Percentiles rank a stretch among this genome's conserved stretches.
Conservation (phyloP, 2,797 vertebrate species). For the Alosa sapidissima region DNA sequence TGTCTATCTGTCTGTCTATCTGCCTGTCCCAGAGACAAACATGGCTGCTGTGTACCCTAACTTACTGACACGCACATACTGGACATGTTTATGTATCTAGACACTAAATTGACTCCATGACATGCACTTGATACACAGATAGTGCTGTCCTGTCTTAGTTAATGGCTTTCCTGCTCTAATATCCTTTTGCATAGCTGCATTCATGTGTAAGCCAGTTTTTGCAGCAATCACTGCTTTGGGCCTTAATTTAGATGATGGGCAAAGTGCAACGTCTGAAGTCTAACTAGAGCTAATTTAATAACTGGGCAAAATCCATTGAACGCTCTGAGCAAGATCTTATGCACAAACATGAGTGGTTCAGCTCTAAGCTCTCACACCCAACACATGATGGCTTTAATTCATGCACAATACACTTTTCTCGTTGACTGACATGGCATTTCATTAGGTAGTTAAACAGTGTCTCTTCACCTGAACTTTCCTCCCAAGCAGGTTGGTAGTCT, state of each 20-base stretch:
- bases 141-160: background rate
- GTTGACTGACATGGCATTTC: no score
- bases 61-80: background rate
- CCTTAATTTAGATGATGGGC: background rate
- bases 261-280: no score
- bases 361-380: no score
- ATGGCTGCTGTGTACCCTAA: background rate
- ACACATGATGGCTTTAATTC: no score
- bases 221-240: background rate
- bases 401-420: no score
- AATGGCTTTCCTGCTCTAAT: background rate
- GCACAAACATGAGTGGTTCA: background rate
- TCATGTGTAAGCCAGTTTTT: background rate
- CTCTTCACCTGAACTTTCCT: slow-evolving; percentile 79
- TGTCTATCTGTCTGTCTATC: no score
- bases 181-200: background rate
- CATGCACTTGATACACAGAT: background rate
- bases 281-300: no score
- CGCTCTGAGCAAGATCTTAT: no score
- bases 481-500: slow-evolving; percentile 85
- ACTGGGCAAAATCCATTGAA: no score
- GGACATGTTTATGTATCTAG: background rate
- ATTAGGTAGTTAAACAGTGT: slow-evolving; percentile 70
- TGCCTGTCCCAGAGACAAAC: background rate
- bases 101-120: background rate